Base-by-base conservation (phyloP, 2,113 vertebrate species). In the Mastomys coucha region DNA sequence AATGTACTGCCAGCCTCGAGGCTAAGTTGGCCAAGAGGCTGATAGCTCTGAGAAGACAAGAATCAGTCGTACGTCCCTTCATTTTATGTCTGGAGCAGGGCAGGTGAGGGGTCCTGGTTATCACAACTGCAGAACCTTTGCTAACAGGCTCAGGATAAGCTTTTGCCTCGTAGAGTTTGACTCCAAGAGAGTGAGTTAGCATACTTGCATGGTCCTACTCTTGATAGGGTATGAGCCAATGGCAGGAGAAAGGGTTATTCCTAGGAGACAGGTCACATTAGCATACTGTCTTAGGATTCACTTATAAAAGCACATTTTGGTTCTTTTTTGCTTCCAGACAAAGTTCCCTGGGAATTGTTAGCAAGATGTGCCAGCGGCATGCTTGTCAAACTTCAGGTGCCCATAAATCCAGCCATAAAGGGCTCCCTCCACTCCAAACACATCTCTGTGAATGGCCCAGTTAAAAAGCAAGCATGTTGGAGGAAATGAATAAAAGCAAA, bases 401-500 rank as follows among this genome's bases (percentile, higher is more conserved):
- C 60, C 39, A 49, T 31, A 84, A 91, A 87, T n/a, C 3, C 2
- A 5, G 45, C 39, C 69, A 20, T 56, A 73, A 91, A 87, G 67
- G 39, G 72, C 33, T 69, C 76, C 77, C 67, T 86, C 60, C 39
- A 49, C 72, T 65, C 51, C 60, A 73, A 16, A 86, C 8, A 36
- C 2, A 1, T 76, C 53, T 77, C 16, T 49, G n/a, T 33, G 60
- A 80, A 72, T 9, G 84, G 39, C 16, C 45, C 77, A 81, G 81
- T 69, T 92, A 78, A 90, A 73, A 82, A 87, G 42, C 42, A 93
- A 65, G 39, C 33, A 94, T 39, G 45, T 92, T 86, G 13, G 1
- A 78, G 58, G 28, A 51, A 90, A 97, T 89, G 80, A 93, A 65
- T 77, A 88, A 93, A 90, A 2, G 6, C 33, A 72, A 78, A 49